A percentile compares a stretch with the other conserved stretches of the same genome.
Conservation (phyloP, 2,797 vertebrate genomes). For the Crax fasciolata region DNA sequence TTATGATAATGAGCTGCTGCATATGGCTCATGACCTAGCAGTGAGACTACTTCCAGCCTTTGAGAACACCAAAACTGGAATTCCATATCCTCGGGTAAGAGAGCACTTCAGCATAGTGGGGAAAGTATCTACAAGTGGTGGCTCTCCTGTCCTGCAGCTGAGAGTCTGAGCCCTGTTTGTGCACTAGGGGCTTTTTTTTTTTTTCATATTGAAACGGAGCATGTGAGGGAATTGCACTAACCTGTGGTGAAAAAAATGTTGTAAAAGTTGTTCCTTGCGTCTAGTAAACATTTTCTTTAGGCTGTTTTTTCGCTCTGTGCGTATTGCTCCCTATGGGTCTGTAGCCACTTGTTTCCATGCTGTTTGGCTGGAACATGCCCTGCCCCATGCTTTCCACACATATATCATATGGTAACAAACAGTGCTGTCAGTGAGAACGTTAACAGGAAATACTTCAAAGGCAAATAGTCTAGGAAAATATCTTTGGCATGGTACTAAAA, state of each 20-base stretch:
- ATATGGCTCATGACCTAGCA: constrained; percentile 95
- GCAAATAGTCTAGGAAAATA: background rate
- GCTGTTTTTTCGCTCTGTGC: background rate
- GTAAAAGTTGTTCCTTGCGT: background rate
- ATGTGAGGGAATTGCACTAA: background rate
- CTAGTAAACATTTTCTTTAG: background rate
- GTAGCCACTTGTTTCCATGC: background rate
- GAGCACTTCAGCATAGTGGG: background rate
- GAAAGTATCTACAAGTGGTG: accelerated
- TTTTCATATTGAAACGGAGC: accelerated
- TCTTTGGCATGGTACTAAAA: background rate
- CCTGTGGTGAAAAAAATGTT: accelerated
- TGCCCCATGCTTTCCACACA: background rate
- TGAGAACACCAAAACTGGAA: constrained; percentile 97
- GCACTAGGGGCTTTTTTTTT: no score
- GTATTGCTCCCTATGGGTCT: background rate
- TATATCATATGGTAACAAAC: background rate
- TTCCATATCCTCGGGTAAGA: constrained; percentile 94
- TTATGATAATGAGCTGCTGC: constrained; percentile 94
- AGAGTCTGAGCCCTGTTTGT: background rate
- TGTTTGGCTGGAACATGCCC: background rate
- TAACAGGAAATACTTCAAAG: background rate
- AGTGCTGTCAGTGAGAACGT: background rate
- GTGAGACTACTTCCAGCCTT: constrained; percentile 96
- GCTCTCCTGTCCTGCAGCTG: accelerated